Evolutionary conservation across 2,797 vertebrate species (phyloP).

Genomic region (Leptodactylus fallax): DNA sequence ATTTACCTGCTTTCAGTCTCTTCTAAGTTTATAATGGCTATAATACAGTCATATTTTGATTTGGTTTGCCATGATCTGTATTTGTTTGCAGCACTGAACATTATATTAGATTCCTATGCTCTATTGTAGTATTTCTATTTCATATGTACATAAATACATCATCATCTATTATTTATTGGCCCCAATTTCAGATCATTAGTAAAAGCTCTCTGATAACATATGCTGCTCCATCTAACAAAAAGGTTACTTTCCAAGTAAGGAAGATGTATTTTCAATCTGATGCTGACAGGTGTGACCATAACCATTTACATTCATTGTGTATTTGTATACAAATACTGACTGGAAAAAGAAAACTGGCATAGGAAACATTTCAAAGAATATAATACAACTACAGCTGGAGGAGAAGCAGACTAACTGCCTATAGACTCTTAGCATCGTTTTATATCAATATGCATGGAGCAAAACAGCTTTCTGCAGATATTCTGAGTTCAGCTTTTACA

Average conservation of each 20-base stretch:
- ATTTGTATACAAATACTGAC: slow-evolving; percentile 8
- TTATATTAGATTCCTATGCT: neutral
- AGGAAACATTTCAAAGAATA: slow-evolving; percentile 18
- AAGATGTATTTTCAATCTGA: neutral
- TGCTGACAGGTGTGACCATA: slow-evolving; percentile 32
- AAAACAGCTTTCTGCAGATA: slow-evolving; percentile 7
- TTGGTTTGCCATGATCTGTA: neutral
- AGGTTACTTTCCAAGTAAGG: neutral
- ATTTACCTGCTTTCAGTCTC: too few species aligned
- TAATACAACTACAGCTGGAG: slow-evolving; percentile 42
- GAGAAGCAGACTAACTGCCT: slow-evolving; percentile 8
- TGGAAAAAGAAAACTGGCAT: neutral
- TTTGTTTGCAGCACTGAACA: neutral
- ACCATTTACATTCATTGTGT: slow-evolving; percentile 22
- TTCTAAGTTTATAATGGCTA: neutral
- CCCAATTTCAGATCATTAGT: neutral
- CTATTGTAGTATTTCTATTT: neutral
- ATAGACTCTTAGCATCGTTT: slow-evolving; percentile 28
- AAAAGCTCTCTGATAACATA: neutral
- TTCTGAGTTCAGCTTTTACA: slow-evolving; percentile 27
- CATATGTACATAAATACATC: neutral
- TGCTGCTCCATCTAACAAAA: neutral
- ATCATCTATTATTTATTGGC: neutral
- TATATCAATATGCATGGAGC: slow-evolving; percentile 33
- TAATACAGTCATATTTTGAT: neutral